Base-by-base conservation (phyloP, 2,797 vertebrate genomes). In the Cuculus canorus region DNA sequence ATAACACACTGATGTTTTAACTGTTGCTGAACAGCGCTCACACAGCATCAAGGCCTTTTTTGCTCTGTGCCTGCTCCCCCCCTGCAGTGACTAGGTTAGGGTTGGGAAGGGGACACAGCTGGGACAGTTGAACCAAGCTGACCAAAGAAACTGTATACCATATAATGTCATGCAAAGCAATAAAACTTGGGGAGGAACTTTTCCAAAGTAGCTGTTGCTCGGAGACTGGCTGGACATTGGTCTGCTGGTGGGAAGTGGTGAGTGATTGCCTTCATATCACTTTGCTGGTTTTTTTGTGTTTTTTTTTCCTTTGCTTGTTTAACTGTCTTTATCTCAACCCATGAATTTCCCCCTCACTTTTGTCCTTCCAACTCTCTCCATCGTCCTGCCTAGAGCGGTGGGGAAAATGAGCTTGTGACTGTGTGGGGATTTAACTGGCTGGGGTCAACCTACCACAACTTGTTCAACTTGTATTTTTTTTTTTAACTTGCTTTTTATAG, bases 401-500 rank as follows among this genome's bases (percentile, higher is more conserved):
- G 66, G 23, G 19, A 48, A 73, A 80, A 80, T 73, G 48, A 60
- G 24, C 7, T 33, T 90, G 47, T 73, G 54, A 80, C 35, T 79
- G 60, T 15, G 30, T 84, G 60, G 39, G 59, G 41, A 61, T 89
- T 89, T 89, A 70, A 76, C 35, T 78, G 59, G 24, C 37, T 39
- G 10, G 39, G 45, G 53, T 84, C 88, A 84, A 60, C 39, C 21
- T 78, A 66, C 39, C 5, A 3, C 33, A 72, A 17, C 53, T 61
- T 71, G 30, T 60, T 82, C 77, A 85, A 78, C 28, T 95, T 60
- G 65, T 61, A 64, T 56, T 79, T 69, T 71, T 79, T 69, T 71
- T 88, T 88, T 84, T 12, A 84, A 63, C n/a, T 84, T 73, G 27
- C 30, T 86, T 86, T 82, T 91, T 75, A 69, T 91, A 98, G 98